Percentiles rank a stretch among this genome's conserved stretches.
These are phyloP conservation scores for Venustoraphidia nigricollis DNA, from an alignment of 2,888 invertebrate species.

Conservation along the genomic window DNA sequence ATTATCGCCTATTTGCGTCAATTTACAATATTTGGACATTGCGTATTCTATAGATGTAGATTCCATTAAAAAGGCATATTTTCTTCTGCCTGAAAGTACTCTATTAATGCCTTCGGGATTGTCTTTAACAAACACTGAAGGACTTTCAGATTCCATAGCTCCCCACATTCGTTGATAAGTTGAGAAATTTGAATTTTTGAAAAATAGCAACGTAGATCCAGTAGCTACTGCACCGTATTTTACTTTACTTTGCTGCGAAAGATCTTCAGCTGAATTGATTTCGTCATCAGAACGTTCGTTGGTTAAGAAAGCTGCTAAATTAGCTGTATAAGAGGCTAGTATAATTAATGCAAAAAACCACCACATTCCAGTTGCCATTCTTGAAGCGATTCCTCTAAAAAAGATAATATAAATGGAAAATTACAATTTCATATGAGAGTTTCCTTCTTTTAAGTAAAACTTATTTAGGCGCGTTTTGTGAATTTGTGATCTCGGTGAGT, in stretches of 20 bases:
- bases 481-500: too few species aligned
- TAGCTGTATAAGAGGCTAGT: constrained; percentile 88
- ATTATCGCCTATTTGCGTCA: constrained; percentile 65
- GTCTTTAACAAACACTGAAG: constrained; percentile 65
- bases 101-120: constrained; percentile 80
- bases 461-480: too few species aligned
- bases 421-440: too few species aligned
- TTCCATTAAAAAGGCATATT: constrained; percentile 93
- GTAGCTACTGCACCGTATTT: constrained; percentile 86
- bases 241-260: constrained; percentile 86
- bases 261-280: constrained; percentile 81
- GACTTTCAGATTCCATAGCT: constrained; percentile 72
- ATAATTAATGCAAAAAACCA: constrained; percentile 89
- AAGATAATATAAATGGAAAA: too few species aligned
- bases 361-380: constrained; percentile 80
- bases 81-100: constrained; percentile 60
- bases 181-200: constrained; percentile 77
- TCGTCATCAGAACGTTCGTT: constrained; percentile 79
- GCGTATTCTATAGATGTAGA: constrained; percentile 89
- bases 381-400: constrained; percentile 68
- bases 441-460: too few species aligned
- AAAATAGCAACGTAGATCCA: constrained; percentile 84
- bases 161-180: constrained; percentile 88
- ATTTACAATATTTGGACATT: constrained; percentile 68
- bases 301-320: constrained; percentile 85